Evolutionary conservation across 1,140 invertebrate species (phyloP), one percentile per base, ranked within the genome.

Genomic region (Metaphire vulgaris): DNA sequence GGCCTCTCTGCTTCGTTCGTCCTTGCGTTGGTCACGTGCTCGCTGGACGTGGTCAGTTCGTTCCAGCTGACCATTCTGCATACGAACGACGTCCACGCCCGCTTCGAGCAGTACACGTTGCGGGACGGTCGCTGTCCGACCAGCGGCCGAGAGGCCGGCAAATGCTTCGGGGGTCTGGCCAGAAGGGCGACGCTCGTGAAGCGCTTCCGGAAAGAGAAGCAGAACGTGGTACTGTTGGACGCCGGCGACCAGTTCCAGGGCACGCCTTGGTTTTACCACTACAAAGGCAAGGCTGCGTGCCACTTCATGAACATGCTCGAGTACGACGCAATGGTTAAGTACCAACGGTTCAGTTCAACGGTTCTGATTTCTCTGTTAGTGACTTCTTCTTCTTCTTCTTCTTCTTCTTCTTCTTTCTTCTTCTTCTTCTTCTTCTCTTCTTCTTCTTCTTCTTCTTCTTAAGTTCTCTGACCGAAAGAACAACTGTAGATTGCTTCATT

Each of bases 191-290:
- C 88, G 12, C 67, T 65, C 72, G 31, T 76, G 56, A 26, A 70
- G 21, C 28, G 28, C 15, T 41, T 73, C 14, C 33, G 41, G 26
- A 73, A 41, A 14, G 31, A 41, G 30, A 34, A 21, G 2, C 1
- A n/a, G 2, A 89, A 91, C 26, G 90, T 90, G 0, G 80, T 94
- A 0, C 92, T 91, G 79, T 85, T 96, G 6, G 94, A 95, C 81
- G 94, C 92, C 0, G 95, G 95, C 0, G 95, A 96, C 82, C 95
- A 92, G 6, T 96, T 91, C 82, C 93, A 94, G 30, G 95, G 94
- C 0, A 93, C 92, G 0, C 87, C 91, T 1, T 95, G 91, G 91
- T 96, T 92, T 83, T 91, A 89, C 1, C 82, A 92, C 0, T 91
- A 91, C 83, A 92, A 92, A 81, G 93, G 91, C 89, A 88, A 88